These are phyloP conservation scores for Picathartes gymnocephalus DNA, from an alignment of 2,113 vertebrate species.

Conservation along the genomic window DNA sequence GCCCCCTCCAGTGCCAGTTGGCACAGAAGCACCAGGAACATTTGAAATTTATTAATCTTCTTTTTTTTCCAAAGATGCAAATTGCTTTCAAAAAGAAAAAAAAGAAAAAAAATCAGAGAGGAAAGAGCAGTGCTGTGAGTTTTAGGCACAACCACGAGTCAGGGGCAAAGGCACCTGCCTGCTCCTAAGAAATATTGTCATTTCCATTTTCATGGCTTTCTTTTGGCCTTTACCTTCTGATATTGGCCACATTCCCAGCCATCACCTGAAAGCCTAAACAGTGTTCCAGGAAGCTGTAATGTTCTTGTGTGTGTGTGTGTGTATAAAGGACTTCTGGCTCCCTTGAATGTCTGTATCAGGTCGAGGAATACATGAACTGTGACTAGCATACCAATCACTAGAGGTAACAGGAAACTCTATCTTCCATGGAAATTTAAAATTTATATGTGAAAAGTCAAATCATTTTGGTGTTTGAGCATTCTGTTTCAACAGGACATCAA, in stretches of 20 bases:
- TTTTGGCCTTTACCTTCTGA: slow-evolving; percentile 49
- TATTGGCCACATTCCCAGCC: slow-evolving; percentile 47
- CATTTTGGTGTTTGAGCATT: not conserved
- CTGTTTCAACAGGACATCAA: slow-evolving; percentile 20
- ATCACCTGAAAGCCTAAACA: slow-evolving; percentile 56
- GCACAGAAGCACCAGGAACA: slow-evolving; percentile 44
- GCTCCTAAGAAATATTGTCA: not conserved
- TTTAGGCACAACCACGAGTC: not conserved
- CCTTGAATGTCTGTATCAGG: not conserved
- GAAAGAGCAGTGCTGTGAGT: not conserved
- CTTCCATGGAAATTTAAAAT: slow-evolving; percentile 45
- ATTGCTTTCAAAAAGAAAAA: not conserved
- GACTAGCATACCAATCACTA: slow-evolving; percentile 32
- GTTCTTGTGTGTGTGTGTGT: not conserved
- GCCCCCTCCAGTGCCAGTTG: slow-evolving; percentile 56
- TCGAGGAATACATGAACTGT: slow-evolving; percentile 23
- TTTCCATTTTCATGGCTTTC: slow-evolving; percentile 28
- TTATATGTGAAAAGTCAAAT: slow-evolving; percentile 32
- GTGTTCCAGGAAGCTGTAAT: slow-evolving; percentile 46
- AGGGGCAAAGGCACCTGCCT: not conserved
- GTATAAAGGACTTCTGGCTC: slow-evolving; percentile 30
- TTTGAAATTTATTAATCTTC: slow-evolving; percentile 55
- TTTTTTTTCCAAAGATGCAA: not conserved
- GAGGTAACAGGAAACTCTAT: slow-evolving; percentile 21
- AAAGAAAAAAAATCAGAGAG: not conserved